These are phyloP conservation scores for Hapalemur alaotrensis DNA, from an alignment of 2,797 vertebrate genomes.

Conservation along the genomic window DNA sequence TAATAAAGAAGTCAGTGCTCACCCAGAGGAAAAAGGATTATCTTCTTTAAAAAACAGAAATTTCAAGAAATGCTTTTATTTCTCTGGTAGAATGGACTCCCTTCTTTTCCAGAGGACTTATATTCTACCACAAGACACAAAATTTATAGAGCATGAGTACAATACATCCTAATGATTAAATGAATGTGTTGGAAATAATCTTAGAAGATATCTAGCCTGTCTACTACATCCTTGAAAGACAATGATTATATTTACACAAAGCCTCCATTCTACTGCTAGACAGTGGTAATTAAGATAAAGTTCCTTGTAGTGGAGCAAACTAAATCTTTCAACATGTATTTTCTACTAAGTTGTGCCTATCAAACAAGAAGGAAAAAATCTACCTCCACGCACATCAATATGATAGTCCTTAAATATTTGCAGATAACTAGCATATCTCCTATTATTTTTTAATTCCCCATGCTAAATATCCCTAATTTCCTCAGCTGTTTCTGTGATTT, in stretches of 20 bases:
- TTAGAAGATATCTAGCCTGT: background rate
- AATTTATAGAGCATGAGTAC: background rate
- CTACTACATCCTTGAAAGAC: background rate
- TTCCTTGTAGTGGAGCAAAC: background rate
- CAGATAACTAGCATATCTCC: background rate
- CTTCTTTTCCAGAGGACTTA: background rate
- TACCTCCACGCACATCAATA: background rate
- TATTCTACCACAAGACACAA: background rate
- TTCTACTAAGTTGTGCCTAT: background rate
- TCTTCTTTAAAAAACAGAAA: background rate
- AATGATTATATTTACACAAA: background rate
- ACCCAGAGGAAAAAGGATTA: background rate
- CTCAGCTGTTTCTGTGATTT: background rate
- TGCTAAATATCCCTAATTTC: background rate
- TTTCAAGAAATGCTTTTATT: background rate
- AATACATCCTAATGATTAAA: background rate
- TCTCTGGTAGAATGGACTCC: background rate
- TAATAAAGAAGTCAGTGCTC: background rate
- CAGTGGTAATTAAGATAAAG: background rate
- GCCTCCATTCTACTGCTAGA: background rate
- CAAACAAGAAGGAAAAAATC: background rate
- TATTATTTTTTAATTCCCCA: background rate
- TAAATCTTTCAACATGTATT: background rate
- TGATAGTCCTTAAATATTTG: background rate
- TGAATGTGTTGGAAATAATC: conserved; percentile 9